Conservation (phyloP, 1,140 invertebrate species). For the Magallana gigas region DNA sequence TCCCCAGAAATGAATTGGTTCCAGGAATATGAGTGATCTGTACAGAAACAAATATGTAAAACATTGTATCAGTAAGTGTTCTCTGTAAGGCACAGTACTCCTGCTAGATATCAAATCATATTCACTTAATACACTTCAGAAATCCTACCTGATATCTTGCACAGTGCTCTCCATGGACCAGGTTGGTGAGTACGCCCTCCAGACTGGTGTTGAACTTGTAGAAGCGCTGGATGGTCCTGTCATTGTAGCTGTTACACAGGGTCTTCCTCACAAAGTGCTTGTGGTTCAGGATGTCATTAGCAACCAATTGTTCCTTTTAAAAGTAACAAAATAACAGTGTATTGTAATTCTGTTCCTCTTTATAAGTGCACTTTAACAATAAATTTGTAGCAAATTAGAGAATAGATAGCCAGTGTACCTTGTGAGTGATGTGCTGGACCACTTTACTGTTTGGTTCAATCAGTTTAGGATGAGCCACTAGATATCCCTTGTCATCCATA, state of each 20-base stretch:
- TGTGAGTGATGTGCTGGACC: slow-evolving; percentile 89
- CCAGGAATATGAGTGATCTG: slow-evolving; percentile 89
- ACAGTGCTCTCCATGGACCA: slow-evolving; percentile 92
- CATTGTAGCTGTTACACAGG: slow-evolving; percentile 84
- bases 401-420: slow-evolving; percentile 73
- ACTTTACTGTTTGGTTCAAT: slow-evolving; percentile 84
- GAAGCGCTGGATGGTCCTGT: slow-evolving; percentile 80
- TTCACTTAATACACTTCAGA: not conserved
- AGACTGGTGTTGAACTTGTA: slow-evolving; percentile 88
- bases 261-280: slow-evolving; percentile 90
- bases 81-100: not conserved
- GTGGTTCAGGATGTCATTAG: slow-evolving; percentile 92
- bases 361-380: not conserved
- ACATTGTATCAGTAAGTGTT: not conserved
- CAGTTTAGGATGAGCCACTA: slow-evolving; percentile 91
- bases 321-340: slow-evolving; percentile 43
- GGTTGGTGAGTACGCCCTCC: slow-evolving; percentile 86
- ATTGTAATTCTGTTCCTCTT: not conserved
- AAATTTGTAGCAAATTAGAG: not conserved
- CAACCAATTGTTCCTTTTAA: slow-evolving; percentile 86
- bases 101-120: not conserved
- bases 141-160: slow-evolving; percentile 85
- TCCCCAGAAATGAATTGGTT: slow-evolving; percentile 92
- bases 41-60: slow-evolving; percentile 44
- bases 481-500: slow-evolving; percentile 93